Conservation (phyloP, 2,113 vertebrate species). For the Colistium nudipinnis region DNA sequence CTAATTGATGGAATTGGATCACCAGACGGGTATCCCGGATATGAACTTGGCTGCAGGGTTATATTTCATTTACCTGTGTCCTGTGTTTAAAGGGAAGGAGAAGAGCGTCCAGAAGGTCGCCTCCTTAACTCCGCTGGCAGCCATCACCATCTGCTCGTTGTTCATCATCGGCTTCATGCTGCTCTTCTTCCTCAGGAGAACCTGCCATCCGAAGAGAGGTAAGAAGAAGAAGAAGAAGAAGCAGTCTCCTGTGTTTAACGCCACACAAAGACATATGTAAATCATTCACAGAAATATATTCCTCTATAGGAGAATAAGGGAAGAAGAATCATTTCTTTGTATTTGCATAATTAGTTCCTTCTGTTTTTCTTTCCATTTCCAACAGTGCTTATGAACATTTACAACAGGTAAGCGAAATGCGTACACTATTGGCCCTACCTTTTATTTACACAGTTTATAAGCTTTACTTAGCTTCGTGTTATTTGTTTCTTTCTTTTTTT, state of each 20-base stretch:
- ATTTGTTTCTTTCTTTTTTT: slow-evolving; percentile 8
- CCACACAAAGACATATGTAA: too few relatives aligned
- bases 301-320: too few relatives aligned
- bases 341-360: slow-evolving; percentile 19
- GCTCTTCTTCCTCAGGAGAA: slow-evolving; percentile 76
- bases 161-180: slow-evolving; percentile 78
- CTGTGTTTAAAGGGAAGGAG: slow-evolving; percentile 64
- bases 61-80: neutral
- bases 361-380: slow-evolving; percentile 24
- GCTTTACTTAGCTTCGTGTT: slow-evolving; percentile 24
- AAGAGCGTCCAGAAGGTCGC: slow-evolving; percentile 63
- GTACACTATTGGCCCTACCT: neutral
- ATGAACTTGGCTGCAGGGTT: neutral
- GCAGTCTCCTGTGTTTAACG: too few relatives aligned
- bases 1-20: too few relatives aligned
- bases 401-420: slow-evolving; percentile 74
- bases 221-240: neutral
- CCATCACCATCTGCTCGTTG: slow-evolving; percentile 69
- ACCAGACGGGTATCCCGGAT: neutral
- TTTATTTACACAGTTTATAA: neutral
- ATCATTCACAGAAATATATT: too few relatives aligned
- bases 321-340: neutral
- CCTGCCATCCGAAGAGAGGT: slow-evolving; percentile 81
- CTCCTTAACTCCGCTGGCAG: slow-evolving; percentile 63
- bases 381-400: slow-evolving; percentile 81